Conservation (phyloP, 2,888 invertebrate genomes). For the Glaucopsyche alexis region DNA sequence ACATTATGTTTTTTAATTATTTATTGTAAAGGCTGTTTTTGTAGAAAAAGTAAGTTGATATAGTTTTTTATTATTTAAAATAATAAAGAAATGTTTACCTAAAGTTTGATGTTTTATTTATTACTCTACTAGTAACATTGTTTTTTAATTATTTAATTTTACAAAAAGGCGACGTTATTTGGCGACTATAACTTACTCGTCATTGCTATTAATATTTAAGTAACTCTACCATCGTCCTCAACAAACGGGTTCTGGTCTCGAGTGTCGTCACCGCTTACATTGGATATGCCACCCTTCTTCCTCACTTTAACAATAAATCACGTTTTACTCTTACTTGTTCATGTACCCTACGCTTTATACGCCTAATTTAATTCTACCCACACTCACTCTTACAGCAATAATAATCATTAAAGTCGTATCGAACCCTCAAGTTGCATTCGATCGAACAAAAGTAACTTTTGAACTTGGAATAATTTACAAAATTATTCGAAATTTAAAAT, state of each 20-base stretch:
- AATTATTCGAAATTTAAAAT: slow-evolving; percentile 7
- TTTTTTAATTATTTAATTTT: no score
- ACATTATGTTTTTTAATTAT: no score
- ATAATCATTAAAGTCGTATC: slow-evolving; percentile 28
- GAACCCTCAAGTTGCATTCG: neutral
- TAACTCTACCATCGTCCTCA: slow-evolving; percentile 64
- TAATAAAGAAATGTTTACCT: no score
- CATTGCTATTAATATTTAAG: slow-evolving; percentile 35
- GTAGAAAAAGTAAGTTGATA: no score
- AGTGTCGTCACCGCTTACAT: slow-evolving; percentile 59
- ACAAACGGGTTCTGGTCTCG: slow-evolving; percentile 55
- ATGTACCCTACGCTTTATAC: neutral
- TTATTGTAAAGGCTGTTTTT: no score
- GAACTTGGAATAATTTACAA: neutral
- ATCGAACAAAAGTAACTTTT: neutral
- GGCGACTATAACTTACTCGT: no score
- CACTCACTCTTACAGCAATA: slow-evolving; percentile 17
- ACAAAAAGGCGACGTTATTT: no score
- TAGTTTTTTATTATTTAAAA: no score
- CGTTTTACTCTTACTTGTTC: slow-evolving; percentile 30
- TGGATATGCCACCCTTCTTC: slow-evolving; percentile 68
- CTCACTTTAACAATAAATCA: slow-evolving; percentile 68
- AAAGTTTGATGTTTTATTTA: no score
- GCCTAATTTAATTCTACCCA: slow-evolving; percentile 5
- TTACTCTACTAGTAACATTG: no score